A percentile compares a stretch with the other conserved stretches of the same genome.
phyloP scores from a whole-genome alignment of 2,797 vertebrate species.

The Arctocebus calabarensis region DNA sequence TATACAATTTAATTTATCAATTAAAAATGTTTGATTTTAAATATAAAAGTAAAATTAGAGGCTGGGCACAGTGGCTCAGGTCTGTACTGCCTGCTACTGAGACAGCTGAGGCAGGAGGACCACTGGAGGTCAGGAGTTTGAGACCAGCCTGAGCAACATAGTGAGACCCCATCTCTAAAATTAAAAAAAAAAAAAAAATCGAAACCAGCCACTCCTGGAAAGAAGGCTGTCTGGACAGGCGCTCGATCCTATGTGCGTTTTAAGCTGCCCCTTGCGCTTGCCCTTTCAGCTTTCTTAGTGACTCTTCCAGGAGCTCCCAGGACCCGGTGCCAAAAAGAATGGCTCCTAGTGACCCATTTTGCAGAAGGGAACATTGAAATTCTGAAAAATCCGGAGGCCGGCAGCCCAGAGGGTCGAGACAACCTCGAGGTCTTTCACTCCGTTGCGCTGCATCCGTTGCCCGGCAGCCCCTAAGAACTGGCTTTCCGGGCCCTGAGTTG shows the following conservation, averaged over 20 bases:
- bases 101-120: background rate
- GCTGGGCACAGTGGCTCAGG: background rate
- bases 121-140: background rate
- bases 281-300: background rate
- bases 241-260: background rate
- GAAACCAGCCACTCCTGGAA: background rate
- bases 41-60: background rate
- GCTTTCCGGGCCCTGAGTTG: slow-evolving; percentile 55
- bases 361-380: background rate
- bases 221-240: background rate
- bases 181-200: background rate
- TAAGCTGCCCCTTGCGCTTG: background rate
- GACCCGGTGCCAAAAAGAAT: background rate
- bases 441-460: slow-evolving; percentile 22
- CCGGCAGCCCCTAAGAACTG: slow-evolving; percentile 17
- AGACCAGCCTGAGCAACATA: background rate
- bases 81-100: background rate
- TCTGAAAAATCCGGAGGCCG: background rate
- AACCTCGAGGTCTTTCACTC: background rate
- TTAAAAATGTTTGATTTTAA: background rate
- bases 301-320: background rate
- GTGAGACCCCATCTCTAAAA: background rate
- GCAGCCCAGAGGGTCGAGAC: too few relatives aligned
- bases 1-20: background rate
- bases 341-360: background rate